Conservation (phyloP, 2,888 invertebrate species). For the Pyralis farinalis region DNA sequence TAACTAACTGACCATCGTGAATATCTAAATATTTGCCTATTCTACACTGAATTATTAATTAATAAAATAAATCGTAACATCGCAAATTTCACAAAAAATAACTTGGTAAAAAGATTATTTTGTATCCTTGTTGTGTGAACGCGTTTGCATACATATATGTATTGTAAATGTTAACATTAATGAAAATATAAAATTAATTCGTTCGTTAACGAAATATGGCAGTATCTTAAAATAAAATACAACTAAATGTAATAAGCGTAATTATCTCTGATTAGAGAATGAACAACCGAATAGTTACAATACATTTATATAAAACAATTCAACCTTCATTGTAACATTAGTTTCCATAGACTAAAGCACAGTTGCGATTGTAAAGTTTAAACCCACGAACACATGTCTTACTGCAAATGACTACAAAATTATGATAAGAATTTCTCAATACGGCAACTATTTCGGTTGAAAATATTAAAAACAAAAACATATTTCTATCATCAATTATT, state of each 20-base stretch:
- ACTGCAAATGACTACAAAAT: too few species aligned
- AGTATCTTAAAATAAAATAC: slow-evolving; percentile 50
- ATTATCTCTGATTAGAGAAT: slow-evolving; percentile 24
- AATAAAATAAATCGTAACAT: slow-evolving; percentile 3
- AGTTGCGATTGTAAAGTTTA: too few species aligned
- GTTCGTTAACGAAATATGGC: slow-evolving; percentile 48
- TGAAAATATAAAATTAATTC: slow-evolving; percentile 13
- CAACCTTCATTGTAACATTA: neutral
- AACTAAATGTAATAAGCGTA: slow-evolving; percentile 74
- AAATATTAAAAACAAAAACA: too few species aligned
- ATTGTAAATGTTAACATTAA: too few species aligned
- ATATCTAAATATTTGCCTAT: slow-evolving; percentile 30
- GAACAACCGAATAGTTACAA: slow-evolving; percentile 16
- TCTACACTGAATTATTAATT: slow-evolving; percentile 15
- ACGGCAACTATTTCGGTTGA: too few species aligned
- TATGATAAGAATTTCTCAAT: too few species aligned
- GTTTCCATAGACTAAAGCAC: too few species aligned
- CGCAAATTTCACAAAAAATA: slow-evolving; percentile 3
- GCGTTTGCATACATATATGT: neutral
- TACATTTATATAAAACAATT: slow-evolving; percentile 1
- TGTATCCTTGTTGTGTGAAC: neutral
- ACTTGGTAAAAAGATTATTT: neutral
- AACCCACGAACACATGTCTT: too few species aligned
- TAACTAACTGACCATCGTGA: slow-evolving; percentile 23
- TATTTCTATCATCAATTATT: too few species aligned